These are phyloP conservation scores for Timema cristinae DNA, from an alignment of 2,888 invertebrate species.

Conservation along the genomic window DNA sequence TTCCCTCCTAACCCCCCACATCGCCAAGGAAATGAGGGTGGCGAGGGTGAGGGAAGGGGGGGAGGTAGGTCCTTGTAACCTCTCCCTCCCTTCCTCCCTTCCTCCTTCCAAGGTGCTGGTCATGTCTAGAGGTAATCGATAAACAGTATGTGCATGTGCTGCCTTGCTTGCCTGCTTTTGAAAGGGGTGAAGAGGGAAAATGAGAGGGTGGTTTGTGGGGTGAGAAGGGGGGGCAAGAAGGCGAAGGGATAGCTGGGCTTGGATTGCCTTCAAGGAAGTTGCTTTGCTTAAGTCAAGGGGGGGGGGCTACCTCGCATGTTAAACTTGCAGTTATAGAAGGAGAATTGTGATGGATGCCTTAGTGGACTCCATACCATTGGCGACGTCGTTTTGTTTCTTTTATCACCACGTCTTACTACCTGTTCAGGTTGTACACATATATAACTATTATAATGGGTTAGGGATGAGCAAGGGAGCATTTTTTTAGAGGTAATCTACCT, in stretches of 20 bases:
- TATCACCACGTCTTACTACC: too few relatives aligned
- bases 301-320: constrained; percentile 11
- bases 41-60: too few relatives aligned
- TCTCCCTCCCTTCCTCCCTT: constrained; percentile 19
- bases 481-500: too few relatives aligned
- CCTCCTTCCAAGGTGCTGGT: constrained; percentile 31
- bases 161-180: background rate
- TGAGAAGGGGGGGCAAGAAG: background rate
- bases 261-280: constrained; percentile 17
- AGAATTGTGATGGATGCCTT: background rate
- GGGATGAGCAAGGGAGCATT: too few relatives aligned
- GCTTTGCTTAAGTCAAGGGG: constrained; percentile 15
- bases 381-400: too few relatives aligned
- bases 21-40: background rate
- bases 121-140: constrained; percentile 32
- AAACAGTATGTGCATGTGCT: constrained; percentile 29
- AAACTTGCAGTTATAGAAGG: constrained; percentile 8
- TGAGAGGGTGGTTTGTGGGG: constrained; percentile 4
- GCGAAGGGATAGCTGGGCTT: background rate
- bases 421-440: too few relatives aligned
- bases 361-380: background rate
- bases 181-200: constrained; percentile 16
- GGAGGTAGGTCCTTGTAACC: too few relatives aligned
- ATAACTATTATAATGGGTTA: too few relatives aligned
- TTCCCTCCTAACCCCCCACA: constrained; percentile 17